These are phyloP conservation scores for Carassius gibelio DNA, from an alignment of 2,113 vertebrate genomes.

Conservation along the genomic window DNA sequence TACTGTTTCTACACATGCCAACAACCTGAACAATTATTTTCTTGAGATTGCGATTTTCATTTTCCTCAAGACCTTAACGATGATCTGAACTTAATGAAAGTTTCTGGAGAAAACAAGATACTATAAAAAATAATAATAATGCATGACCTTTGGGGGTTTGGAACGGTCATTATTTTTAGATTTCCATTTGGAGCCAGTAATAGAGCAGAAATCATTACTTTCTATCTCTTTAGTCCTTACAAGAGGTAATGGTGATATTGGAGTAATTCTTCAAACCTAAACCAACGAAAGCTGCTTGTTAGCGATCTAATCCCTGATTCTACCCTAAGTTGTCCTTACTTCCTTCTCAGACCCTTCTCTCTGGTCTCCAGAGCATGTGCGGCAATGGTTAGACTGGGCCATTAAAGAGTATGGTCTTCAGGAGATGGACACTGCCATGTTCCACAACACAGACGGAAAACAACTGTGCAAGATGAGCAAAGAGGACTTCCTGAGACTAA, in stretches of 20 bases:
- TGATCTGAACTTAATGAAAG: too few species aligned
- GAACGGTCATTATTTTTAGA: neutral
- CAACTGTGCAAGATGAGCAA: slow-evolving; percentile 99
- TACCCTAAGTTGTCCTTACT: neutral
- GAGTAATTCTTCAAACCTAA: neutral
- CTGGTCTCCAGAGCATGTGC: slow-evolving; percentile 96
- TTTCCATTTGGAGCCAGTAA: too few species aligned
- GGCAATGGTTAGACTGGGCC: slow-evolving; percentile 98
- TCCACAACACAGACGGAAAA: slow-evolving; percentile 96
- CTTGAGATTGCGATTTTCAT: neutral
- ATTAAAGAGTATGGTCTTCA: slow-evolving; percentile 94
- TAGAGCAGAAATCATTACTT: too few species aligned
- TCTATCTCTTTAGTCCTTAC: too few species aligned
- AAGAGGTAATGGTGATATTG: neutral
- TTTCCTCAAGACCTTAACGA: neutral
- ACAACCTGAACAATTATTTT: neutral
- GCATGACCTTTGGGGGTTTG: neutral
- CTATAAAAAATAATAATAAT: neutral
- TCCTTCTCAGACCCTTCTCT: slow-evolving; percentile 86
- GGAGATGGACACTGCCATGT: slow-evolving; percentile 91
- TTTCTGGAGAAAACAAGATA: neutral
- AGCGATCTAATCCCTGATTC: slow-evolving; percentile 23
- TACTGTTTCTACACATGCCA: neutral
- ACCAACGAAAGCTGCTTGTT: neutral
- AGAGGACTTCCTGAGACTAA: slow-evolving; percentile 94